Conservation (phyloP, 2,113 vertebrate genomes). For the Trematomus loennbergii region DNA sequence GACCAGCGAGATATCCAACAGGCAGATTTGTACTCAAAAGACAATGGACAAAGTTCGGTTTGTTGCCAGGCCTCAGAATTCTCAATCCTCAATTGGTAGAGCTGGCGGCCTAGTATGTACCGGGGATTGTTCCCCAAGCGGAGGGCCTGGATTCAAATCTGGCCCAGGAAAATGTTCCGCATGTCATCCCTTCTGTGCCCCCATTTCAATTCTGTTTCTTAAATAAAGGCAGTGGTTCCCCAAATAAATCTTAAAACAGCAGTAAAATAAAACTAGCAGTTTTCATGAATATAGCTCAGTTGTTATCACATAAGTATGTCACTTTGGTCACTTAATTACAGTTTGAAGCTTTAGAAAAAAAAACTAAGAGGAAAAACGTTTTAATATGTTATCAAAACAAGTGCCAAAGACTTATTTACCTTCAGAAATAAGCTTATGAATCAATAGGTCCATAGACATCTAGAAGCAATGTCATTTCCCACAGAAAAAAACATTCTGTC, state of each 20-base stretch:
- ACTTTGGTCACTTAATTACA: neutral
- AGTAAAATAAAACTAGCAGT: too few species aligned
- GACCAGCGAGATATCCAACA: neutral
- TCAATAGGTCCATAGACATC: conserved; percentile 7
- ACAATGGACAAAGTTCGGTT: neutral
- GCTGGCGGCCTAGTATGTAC: too few species aligned
- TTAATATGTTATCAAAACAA: neutral
- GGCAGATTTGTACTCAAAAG: neutral
- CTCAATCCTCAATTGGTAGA: neutral
- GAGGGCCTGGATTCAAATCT: too few species aligned
- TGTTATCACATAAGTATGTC: neutral
- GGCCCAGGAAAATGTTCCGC: too few species aligned
- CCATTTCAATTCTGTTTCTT: too few species aligned
- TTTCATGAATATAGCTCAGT: neutral
- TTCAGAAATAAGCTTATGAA: neutral
- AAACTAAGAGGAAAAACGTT: too few species aligned
- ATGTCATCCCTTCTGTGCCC: too few species aligned
- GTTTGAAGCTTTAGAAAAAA: neutral
- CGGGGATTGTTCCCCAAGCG: too few species aligned
- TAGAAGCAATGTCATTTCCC: conserved; percentile 6
- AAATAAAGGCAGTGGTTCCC: too few species aligned
- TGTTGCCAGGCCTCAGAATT: neutral
- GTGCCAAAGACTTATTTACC: neutral
- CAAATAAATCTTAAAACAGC: too few species aligned
- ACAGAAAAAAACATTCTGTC: neutral